phyloP scores from a whole-genome alignment of 2,888 invertebrate species.

The Odiellus spinosus region DNA sequence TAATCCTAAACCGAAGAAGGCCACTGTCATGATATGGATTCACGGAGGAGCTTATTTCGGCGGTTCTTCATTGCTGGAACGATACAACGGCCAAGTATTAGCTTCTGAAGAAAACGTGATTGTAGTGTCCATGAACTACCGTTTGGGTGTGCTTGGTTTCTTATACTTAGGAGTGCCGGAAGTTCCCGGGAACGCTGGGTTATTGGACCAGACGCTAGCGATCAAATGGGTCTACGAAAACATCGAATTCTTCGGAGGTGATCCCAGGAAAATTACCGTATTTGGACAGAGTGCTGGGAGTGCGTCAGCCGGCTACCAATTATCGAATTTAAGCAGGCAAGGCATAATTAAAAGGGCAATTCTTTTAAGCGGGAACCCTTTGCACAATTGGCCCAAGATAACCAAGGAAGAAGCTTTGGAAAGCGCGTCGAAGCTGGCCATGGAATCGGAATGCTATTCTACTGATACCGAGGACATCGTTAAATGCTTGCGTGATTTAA shows the following conservation, averaged over 20 bases:
- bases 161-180: constrained; percentile 22
- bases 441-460: no score
- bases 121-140: constrained; percentile 38
- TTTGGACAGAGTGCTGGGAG: constrained; percentile 25
- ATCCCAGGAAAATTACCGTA: constrained; percentile 24
- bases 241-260: constrained; percentile 23
- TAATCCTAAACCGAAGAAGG: no score
- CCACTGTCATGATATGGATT: constrained; percentile 45
- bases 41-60: constrained; percentile 25
- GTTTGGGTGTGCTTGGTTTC: constrained; percentile 35
- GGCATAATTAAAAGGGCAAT: constrained; percentile 20
- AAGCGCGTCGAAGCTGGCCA: no score
- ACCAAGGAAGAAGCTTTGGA: no score
- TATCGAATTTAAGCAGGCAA: constrained; percentile 12
- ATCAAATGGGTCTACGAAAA: constrained; percentile 25
- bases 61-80: constrained; percentile 23
- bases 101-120: constrained; percentile 35
- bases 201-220: constrained; percentile 25
- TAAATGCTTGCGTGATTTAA: no score
- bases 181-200: constrained; percentile 25
- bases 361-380: constrained; percentile 21
- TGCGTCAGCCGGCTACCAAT: constrained; percentile 20
- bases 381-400: no score
- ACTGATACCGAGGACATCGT: no score
- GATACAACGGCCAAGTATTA: constrained; percentile 37